These are phyloP conservation scores for Athripsodes cinereus DNA, from an alignment of 2,888 invertebrate species.

Conservation along the genomic window DNA sequence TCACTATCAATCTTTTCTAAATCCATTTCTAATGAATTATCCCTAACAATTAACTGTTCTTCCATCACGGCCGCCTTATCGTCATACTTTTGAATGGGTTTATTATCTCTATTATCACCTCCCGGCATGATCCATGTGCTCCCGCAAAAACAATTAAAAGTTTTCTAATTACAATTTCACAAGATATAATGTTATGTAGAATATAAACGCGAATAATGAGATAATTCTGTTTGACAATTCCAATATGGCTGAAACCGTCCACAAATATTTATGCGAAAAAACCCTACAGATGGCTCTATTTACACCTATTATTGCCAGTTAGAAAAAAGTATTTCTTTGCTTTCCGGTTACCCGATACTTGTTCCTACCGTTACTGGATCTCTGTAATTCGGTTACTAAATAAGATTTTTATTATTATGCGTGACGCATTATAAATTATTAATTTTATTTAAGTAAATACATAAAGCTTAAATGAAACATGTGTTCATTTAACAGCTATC, in stretches of 20 bases:
- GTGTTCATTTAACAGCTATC: too few species aligned
- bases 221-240: constrained; percentile 50
- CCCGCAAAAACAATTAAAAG: neutral
- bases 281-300: neutral
- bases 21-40: constrained; percentile 1
- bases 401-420: too few species aligned
- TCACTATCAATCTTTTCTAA: neutral
- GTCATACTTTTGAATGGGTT: neutral
- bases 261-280: neutral
- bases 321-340: neutral
- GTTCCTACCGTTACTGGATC: too few species aligned
- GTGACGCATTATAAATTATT: too few species aligned
- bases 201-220: neutral
- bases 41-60: neutral
- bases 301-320: neutral
- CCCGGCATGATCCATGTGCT: constrained; percentile 11
- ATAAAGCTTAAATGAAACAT: too few species aligned
- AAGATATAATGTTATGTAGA: neutral
- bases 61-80: neutral
- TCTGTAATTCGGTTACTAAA: too few species aligned
- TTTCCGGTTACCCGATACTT: too few species aligned
- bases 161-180: constrained; percentile 6
- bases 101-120: constrained; percentile 6
- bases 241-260: constrained; percentile 41
- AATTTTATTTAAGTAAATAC: too few species aligned